Evolutionary conservation across 2,888 invertebrate species (phyloP), one percentile per base, ranked within the genome.

Genomic region (Diarsia rubi): DNA sequence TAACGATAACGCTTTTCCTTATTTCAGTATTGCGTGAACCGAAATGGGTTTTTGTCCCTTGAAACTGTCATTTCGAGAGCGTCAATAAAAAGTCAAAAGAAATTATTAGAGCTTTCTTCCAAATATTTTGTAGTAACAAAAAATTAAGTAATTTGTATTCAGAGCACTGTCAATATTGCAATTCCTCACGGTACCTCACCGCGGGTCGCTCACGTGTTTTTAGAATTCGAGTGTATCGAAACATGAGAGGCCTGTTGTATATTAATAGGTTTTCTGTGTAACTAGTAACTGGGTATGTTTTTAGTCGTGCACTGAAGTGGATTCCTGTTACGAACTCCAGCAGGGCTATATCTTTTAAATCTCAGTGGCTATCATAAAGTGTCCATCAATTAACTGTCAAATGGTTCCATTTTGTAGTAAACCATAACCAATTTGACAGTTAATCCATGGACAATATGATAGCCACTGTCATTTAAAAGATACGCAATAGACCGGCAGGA

Each of bases 171-270:
- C 66, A 75, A 67, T 69, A 79, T 75, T 79, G 59, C 12, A 54
- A 21, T 67, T 75, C 63, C 59, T 83, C 83, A 82, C 83, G 72
- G 57, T 62, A 83, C 63, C 59, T 75, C 75, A 82, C 83, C 70
- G 52, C 64, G 73, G 59, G 52, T 69, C 37, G 69, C 70, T 27
- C 66, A 57, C 65, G 66, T 59, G 57, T 67, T 71, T 71, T 68
- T 37, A 47, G 65, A 42, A 59, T 69, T 73, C 54, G 4, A 52
- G 59, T 68, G 54, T 64, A 64, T 69, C 44, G 63, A 60, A 79
- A 75, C 59, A 62, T 57, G 63, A 37, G 24, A 60, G 37, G 44
- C 49, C 19, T 66, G 65, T 75, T 79, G 76, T 84, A 71, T 76
- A 84, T 77, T 75, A 73, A 83, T 79, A 77, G 71, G 59, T 47